Percentiles rank a stretch among this genome's conserved stretches.
phyloP scores from a whole-genome alignment of 1,140 invertebrate species.

The Adoxophyes honmai region DNA sequence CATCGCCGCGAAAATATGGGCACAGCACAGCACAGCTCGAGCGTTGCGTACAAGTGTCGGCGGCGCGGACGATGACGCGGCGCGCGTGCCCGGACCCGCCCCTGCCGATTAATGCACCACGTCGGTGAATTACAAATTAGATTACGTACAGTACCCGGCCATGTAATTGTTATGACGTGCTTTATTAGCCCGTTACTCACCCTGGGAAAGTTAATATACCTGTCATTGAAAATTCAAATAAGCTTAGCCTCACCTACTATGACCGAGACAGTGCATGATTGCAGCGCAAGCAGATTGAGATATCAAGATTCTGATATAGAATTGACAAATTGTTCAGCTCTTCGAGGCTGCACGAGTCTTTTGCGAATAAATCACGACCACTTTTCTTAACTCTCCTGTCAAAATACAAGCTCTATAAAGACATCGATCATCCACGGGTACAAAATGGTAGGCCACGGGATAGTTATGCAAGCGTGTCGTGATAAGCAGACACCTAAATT shows the following conservation, averaged over 20 bases:
- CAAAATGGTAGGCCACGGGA: constrained; percentile 1
- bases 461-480: constrained; percentile 13
- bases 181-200: constrained; percentile 38
- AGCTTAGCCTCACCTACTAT: constrained; percentile 7
- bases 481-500: constrained; percentile 14
- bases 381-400: constrained; percentile 6
- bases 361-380: constrained; percentile 9
- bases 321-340: constrained; percentile 9
- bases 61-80: constrained; percentile 43
- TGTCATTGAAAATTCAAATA: constrained; percentile 14
- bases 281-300: constrained; percentile 4
- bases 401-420: constrained; percentile 8
- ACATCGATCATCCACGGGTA: constrained; percentile 5
- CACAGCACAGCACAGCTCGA: constrained; percentile 48
- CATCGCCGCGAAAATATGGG: constrained; percentile 72
- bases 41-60: constrained; percentile 36
- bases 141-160: constrained; percentile 38
- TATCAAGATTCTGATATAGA: constrained; percentile 8
- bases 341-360: constrained; percentile 12
- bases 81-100: constrained; percentile 60
- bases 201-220: constrained; percentile 3
- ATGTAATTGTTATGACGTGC: constrained; percentile 59
- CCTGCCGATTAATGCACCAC: constrained; percentile 54
- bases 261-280: constrained; percentile 11
- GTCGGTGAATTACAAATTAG: constrained; percentile 68